Evolutionary conservation across 2,888 invertebrate genomes (phyloP).

Genomic region (Megamerina dolium): DNA sequence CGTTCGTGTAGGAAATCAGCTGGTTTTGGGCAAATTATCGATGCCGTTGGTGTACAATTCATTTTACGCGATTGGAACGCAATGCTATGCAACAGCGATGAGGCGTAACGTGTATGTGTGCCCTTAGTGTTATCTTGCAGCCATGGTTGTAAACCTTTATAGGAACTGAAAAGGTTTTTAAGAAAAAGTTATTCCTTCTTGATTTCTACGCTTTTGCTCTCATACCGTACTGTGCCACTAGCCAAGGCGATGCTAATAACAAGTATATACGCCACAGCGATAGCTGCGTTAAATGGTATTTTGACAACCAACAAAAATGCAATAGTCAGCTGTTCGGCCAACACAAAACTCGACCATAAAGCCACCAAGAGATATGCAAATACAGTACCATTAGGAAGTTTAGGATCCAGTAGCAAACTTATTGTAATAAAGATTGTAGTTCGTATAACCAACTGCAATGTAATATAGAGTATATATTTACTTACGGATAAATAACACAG

Average conservation of each 20-base stretch:
- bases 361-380: conserved; percentile 65
- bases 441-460: neutral
- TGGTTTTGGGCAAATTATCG: conserved; percentile 45
- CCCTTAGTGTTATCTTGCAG: conserved; percentile 72
- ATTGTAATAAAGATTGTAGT: too few species aligned
- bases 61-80: conserved; percentile 59
- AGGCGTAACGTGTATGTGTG: conserved; percentile 73
- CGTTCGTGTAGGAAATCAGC: conserved; percentile 47
- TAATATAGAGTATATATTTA: neutral
- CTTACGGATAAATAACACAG: conserved; percentile 69
- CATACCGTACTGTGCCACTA: conserved; percentile 71
- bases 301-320: conserved; percentile 76
- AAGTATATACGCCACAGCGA: conserved; percentile 71
- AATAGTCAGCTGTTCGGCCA: conserved; percentile 80
- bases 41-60: conserved; percentile 50
- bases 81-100: conserved; percentile 67
- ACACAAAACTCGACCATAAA: conserved; percentile 78
- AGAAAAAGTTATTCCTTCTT: neutral
- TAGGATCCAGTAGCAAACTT: conserved; percentile 43
- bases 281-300: conserved; percentile 69
- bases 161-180: conserved; percentile 55
- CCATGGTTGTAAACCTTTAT: conserved; percentile 75
- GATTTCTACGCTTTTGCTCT: neutral
- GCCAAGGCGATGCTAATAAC: conserved; percentile 65
- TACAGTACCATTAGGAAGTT: conserved; percentile 40